Evolutionary conservation across 2,888 invertebrate species (phyloP), one percentile per base, ranked within the genome.

Genomic region (Nemotelus pantherinus): DNA sequence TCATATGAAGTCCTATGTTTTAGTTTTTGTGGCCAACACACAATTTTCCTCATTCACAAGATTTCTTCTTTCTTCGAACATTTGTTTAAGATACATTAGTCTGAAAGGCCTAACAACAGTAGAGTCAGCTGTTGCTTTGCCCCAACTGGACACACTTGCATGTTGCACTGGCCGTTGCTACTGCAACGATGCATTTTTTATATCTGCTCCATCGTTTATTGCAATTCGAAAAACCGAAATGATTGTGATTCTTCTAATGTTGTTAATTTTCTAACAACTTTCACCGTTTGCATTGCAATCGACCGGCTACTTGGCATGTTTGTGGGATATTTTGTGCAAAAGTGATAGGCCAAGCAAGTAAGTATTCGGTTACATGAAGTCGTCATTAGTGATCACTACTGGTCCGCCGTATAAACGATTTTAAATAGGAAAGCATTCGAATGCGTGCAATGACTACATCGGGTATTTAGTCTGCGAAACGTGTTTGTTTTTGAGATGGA

Each of bases 161-260:
- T 9, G 9, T 7, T 50, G 5, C 50, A 58, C 58, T 3, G 48
- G 68, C 39, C 2, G 5, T 43, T 43, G 6, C 25, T 63, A 63
- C 63, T 63, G 43, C 68, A 48, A n/a, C 50, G 44, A 50, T 50
- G 70, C 41, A 70, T 55, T 39, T 70, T 70, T 7, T 6, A 53
- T 55, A 2, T 41, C 55, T 70, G 45, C 25, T 65, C 10, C 3
- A 3, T 39, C 45, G 44, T n/a, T 43, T 41, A 45, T 25, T 25
- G 25, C 25, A 25, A 25, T 25, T 25, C 25, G 47, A 50, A 53
- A 70, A 70, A 70, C 55, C 43, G 39, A 53, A 70, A 70, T 43
- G 53, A 55, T 41, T 70, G 70, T 55, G 55, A 70, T 70, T 70
- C 70, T 70, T 43, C 70, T 70, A 70, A 70, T 70, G 53, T 70